A percentile compares a stretch with the other conserved stretches of the same genome.
These are phyloP conservation scores for Morone saxatilis DNA, from an alignment of 2,113 vertebrate genomes.

Conservation along the genomic window DNA sequence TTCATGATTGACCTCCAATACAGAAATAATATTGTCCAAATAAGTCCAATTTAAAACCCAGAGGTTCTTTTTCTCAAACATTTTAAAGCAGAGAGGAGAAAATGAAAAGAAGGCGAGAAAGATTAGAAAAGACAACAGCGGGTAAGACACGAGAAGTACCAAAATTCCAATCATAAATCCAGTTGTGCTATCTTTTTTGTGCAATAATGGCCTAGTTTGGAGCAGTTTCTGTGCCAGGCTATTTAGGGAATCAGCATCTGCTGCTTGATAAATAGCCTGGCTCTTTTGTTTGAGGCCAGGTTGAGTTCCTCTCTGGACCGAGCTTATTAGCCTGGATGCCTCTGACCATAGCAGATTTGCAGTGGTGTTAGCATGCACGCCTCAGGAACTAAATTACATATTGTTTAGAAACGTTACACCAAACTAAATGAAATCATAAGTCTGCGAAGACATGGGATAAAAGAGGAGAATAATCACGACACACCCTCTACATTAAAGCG, in stretches of 20 bases:
- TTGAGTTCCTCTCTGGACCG: slow-evolving; percentile 80
- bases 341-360: slow-evolving; percentile 56
- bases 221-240: slow-evolving; percentile 85
- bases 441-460: not conserved
- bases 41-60: slow-evolving; percentile 39
- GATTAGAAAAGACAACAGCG: slow-evolving; percentile 37
- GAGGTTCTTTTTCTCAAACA: slow-evolving; percentile 21
- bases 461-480: not conserved
- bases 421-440: not conserved
- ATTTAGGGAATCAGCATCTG: slow-evolving; percentile 86
- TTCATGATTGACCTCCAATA: slow-evolving; percentile 73
- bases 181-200: slow-evolving; percentile 66
- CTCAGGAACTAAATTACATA: slow-evolving; percentile 15
- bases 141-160: slow-evolving; percentile 41
- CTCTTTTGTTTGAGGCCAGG: slow-evolving; percentile 84
- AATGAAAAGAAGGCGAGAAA: slow-evolving; percentile 10
- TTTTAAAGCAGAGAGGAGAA: slow-evolving; percentile 14
- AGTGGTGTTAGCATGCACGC: slow-evolving; percentile 17
- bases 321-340: slow-evolving; percentile 62
- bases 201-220: slow-evolving; percentile 85
- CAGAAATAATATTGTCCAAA: slow-evolving; percentile 67
- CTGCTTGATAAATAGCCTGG: slow-evolving; percentile 85
- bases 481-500: slow-evolving; percentile 6
- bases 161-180: slow-evolving; percentile 73
- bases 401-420: not conserved